Evolutionary conservation across 2,113 vertebrate species (phyloP).

Genomic region (Mixornis gularis): DNA sequence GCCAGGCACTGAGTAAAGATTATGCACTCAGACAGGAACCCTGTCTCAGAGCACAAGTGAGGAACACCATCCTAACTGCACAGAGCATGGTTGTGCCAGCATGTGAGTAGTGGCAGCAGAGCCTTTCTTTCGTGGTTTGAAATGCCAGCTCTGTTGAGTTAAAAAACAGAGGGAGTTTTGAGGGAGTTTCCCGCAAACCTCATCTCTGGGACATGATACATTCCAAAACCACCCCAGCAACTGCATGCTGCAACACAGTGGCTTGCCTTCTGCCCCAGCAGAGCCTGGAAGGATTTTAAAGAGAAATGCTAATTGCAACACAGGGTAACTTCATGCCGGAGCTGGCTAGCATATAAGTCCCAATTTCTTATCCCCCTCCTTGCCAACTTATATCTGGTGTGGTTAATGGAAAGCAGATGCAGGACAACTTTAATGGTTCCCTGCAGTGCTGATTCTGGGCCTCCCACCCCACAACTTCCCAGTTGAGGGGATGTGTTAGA

Average conservation of each 20-base stretch:
- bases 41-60: neutral
- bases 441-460: neutral
- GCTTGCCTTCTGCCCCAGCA: neutral
- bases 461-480: neutral
- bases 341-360: neutral
- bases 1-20: constrained; percentile 1
- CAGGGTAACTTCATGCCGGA: neutral
- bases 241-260: neutral
- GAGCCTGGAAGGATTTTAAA: constrained; percentile 14
- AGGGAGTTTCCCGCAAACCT: neutral
- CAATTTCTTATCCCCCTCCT: neutral
- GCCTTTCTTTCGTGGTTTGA: neutral
- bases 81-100: accelerated
- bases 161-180: neutral
- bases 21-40: neutral
- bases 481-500: neutral
- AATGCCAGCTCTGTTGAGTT: neutral
- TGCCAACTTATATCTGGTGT: neutral
- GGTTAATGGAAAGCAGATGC: neutral
- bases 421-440: neutral
- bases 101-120: neutral
- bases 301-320: neutral
- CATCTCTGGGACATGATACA: neutral
- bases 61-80: accelerated
- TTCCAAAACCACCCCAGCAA: neutral